Percentiles rank a stretch among this genome's conserved stretches.
These are phyloP conservation scores for Spongia lamella DNA, from an alignment of 37 sponge, comb jelly and placozoan species.

Conservation along the genomic window DNA sequence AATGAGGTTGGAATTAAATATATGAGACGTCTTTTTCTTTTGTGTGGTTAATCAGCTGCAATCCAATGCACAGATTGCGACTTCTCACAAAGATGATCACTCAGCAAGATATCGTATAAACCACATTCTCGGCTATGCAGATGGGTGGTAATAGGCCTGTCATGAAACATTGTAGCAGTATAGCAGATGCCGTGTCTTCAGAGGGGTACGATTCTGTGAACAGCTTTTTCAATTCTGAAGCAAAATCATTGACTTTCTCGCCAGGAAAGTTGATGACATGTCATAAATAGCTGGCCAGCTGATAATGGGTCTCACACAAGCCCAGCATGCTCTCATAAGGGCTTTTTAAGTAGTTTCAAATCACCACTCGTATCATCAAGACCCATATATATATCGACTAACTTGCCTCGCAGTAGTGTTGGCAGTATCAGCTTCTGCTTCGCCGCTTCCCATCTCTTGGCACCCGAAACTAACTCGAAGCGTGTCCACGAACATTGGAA, in stretches of 20 bases:
- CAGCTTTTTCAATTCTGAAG: slow-evolving; percentile 4
- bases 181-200: slow-evolving; percentile 12
- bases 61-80: too few species aligned
- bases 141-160: slow-evolving; percentile 27
- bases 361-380: slow-evolving; percentile 17
- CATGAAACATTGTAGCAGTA: slow-evolving; percentile 29
- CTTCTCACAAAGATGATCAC: too few species aligned
- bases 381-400: slow-evolving; percentile 17
- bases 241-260: slow-evolving; percentile 30
- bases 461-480: slow-evolving; percentile 30
- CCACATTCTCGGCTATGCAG: too few species aligned
- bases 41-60: too few species aligned
- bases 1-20: too few species aligned
- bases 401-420: slow-evolving; percentile 25
- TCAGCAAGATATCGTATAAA: too few species aligned
- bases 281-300: neutral
- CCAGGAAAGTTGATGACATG: neutral
- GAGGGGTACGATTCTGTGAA: slow-evolving; percentile 33
- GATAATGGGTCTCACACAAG: slow-evolving; percentile 20
- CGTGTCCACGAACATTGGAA: slow-evolving; percentile 28
- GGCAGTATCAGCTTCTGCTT: slow-evolving; percentile 35
- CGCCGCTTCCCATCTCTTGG: slow-evolving; percentile 42
- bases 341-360: slow-evolving; percentile 10
- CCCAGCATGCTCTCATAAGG: slow-evolving; percentile 6
- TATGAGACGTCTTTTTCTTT: too few species aligned